Base-by-base conservation (phyloP, 2,797 vertebrate species). In the Pelobates cultripes region DNA sequence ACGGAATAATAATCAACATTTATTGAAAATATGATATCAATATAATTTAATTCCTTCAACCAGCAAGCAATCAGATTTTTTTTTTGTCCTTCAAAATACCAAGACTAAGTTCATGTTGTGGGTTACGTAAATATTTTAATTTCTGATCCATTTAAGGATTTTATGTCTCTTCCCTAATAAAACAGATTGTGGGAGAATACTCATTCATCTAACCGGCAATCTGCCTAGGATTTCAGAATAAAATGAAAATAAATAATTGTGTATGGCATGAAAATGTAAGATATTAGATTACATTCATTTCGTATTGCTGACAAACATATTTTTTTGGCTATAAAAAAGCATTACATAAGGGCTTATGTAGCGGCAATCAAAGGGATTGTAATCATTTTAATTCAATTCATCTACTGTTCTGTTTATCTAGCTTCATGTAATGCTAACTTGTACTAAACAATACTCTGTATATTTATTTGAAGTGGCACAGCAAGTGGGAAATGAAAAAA, bases 211-310 rank as follows among this genome's bases (percentile, higher is more conserved):
- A 75, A 76, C 83, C 3, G 84, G 88, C 88, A 90, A 70, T 90
- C 88, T 90, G 88, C 89, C 90, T 88, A 66, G 86, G 86, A 88
- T 88, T 89, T 89, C 79, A 85, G 87, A 90, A 86, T 86, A 85
- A 86, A 83, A 90, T 83, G 88, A 88, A 90, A 90, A 90, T 87
- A 87, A 91, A 87, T 89, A 91, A 87, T 91, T 88, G 86, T 88
- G 84, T 80, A 88, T 0, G 4, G 87, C 85, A 83, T 88, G 90
- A 90, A 90, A 83, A 88, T 89, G 89, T 90, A 87, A 84, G 79
- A 77, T 90, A 91, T 90, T 89, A 85, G 80, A 89, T 80, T 88
- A 85, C 0, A 17, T 88, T 85, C 80, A 87, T 88, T 91, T 90
- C 81, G 80, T 88, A 88, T 90, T 87, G 84, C 74, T 87, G 84